Conservation (phyloP, 1,140 invertebrate species). For the Pissodes strobi region DNA sequence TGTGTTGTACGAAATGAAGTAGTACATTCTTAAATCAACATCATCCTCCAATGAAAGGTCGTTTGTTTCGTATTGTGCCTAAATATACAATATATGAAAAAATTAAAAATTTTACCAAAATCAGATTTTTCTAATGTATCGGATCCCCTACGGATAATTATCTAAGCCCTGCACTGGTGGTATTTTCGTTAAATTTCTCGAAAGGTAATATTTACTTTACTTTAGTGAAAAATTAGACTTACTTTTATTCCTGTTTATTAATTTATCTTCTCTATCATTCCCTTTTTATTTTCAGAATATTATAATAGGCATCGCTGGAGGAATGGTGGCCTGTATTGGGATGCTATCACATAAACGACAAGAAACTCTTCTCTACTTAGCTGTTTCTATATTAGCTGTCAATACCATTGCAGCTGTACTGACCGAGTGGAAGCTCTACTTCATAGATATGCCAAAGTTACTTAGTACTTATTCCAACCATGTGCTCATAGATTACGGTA, state of each 20-base stretch:
- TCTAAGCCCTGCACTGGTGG: too few species aligned
- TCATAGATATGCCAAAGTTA: conserved; percentile 50
- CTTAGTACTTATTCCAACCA: conserved; percentile 51
- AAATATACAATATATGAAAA: too few species aligned
- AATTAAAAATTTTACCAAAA: too few species aligned
- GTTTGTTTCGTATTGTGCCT: too few species aligned
- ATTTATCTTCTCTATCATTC: conserved; percentile 8
- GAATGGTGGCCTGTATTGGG: conserved; percentile 55
- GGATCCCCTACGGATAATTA: too few species aligned
- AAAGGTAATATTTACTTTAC: too few species aligned
- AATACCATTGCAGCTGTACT: conserved; percentile 57
- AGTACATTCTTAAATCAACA: too few species aligned
- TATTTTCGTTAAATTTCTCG: too few species aligned
- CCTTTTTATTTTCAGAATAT: conserved; percentile 53
- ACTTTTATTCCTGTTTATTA: not conserved
- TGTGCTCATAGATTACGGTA: conserved; percentile 56
- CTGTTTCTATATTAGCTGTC: conserved; percentile 55
- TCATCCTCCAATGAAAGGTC: too few species aligned
- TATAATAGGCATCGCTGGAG: conserved; percentile 55
- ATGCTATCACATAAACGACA: conserved; percentile 53
- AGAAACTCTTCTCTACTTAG: conserved; percentile 57
- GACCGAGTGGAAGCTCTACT: conserved; percentile 57
- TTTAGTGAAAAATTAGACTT: too few species aligned
- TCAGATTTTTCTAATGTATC: too few species aligned
- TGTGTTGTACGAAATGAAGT: too few species aligned